These are phyloP conservation scores for Laodelphax striatellus DNA, from an alignment of 1,140 invertebrate species.

Conservation along the genomic window DNA sequence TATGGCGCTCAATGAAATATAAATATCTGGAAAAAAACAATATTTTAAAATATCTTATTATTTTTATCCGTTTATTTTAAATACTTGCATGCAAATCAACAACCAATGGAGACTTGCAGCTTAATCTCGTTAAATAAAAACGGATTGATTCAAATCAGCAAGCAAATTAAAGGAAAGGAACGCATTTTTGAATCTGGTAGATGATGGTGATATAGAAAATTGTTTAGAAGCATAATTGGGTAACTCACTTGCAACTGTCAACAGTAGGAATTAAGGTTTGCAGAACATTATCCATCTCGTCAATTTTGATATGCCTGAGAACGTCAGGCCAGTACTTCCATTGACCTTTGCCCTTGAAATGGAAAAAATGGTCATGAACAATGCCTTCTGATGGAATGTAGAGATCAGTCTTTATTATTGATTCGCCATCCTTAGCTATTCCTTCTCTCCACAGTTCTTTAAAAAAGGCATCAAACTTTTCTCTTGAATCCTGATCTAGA, in stretches of 20 bases:
- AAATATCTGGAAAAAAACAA: constrained; percentile 5
- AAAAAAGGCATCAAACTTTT: constrained; percentile 61
- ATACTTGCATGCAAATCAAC: too few relatives aligned
- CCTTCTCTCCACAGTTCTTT: constrained; percentile 32
- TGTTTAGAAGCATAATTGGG: too few relatives aligned
- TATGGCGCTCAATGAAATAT: constrained; percentile 28
- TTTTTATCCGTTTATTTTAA: too few relatives aligned
- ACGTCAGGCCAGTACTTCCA: constrained; percentile 67
- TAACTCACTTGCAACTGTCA: constrained; percentile 66
- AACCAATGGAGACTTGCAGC: too few relatives aligned
- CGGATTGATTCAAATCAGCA: too few relatives aligned
- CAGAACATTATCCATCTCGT: constrained; percentile 53
- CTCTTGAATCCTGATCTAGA: constrained; percentile 52
- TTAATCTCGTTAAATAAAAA: too few relatives aligned
- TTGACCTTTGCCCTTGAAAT: constrained; percentile 53
- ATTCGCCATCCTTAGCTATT: constrained; percentile 38
- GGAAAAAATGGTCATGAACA: constrained; percentile 70
- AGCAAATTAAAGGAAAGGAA: too few relatives aligned
- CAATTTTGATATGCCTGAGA: constrained; percentile 42
- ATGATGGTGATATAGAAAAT: too few relatives aligned
- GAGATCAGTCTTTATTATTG: constrained; percentile 52
- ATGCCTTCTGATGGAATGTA: constrained; percentile 59
- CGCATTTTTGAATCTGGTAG: too few relatives aligned
- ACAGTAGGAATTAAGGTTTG: constrained; percentile 73
- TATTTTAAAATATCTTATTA: too few relatives aligned